These are phyloP conservation scores for Masnerella sp. DNA, from an alignment of 2,888 invertebrate species.

Conservation along the genomic window DNA sequence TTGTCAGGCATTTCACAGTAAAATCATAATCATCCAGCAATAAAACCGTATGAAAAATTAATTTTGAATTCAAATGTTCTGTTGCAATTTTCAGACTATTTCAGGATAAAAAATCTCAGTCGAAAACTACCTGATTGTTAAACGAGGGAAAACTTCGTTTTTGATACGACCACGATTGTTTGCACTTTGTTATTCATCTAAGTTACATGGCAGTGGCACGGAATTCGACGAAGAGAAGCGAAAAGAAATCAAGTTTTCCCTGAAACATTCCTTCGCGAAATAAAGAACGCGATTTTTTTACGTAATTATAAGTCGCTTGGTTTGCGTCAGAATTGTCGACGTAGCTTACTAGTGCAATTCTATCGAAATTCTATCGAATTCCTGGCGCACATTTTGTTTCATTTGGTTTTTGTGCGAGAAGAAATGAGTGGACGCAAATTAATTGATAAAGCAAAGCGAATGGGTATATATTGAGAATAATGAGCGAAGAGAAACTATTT, in stretches of 20 bases:
- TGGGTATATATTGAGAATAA: conserved; percentile 44
- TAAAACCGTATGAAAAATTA: too few relatives aligned
- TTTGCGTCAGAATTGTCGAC: conserved; percentile 39
- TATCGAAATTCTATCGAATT: conserved; percentile 33
- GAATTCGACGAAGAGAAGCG: too few relatives aligned
- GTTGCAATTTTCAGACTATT: too few relatives aligned
- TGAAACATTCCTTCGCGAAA: conserved; percentile 58
- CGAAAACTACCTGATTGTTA: too few relatives aligned
- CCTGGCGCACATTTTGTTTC: conserved; percentile 37
- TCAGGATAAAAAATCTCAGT: too few relatives aligned
- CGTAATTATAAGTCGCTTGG: conserved; percentile 46
- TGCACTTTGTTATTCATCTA: too few relatives aligned
- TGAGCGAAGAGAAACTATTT: conserved; percentile 56
- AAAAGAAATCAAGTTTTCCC: conserved; percentile 26
- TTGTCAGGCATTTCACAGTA: too few relatives aligned
- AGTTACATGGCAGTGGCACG: too few relatives aligned
- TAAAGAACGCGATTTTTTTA: conserved; percentile 37
- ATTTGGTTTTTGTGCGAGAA: conserved; percentile 22
- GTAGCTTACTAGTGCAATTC: conserved; percentile 57
- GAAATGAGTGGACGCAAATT: conserved; percentile 24
- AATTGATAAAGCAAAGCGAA: conserved; percentile 30
- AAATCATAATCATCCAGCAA: too few relatives aligned
- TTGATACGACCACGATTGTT: too few relatives aligned
- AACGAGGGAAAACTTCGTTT: too few relatives aligned
- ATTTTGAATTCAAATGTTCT: too few relatives aligned